Evolutionary conservation across 1,140 invertebrate species (phyloP), one percentile per base, ranked within the genome.

Genomic region (Leptestheria dahalacensis): DNA sequence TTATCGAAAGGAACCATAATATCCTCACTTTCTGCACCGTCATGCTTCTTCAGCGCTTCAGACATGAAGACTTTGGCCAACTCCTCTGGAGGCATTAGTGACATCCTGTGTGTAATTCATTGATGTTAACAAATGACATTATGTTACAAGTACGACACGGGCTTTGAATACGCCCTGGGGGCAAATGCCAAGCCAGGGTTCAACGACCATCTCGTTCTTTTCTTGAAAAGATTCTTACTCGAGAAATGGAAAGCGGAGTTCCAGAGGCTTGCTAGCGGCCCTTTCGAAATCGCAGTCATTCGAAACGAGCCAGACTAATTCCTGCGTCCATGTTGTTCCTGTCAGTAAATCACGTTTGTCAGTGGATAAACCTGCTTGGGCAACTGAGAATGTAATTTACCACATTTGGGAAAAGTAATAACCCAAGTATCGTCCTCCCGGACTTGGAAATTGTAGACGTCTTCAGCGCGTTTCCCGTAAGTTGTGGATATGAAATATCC

Each of bases 1-100:
- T 79, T 74, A 56, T 85, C 81, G 3, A 88, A 77, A 0, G 83
- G 28, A 3, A 33, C 26, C 25, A 55, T 15, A 4, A 26, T 20
- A 2, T 23, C 25, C n/a, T 18, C 11, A 50, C 11, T 18, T 18
- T 20, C 9, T 0, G n/a, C 33, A 11, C 33, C 33, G 15, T 29
- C 53, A 25, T 9, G 18, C 18, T 24, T 26, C 3, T 54, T 28
- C 52, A 24, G 2, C 18, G 52, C 10, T 54, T 54, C 24, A 24
- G 24, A 15, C 33, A 15, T 9, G 33, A 15, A 41, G 15, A 15
- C 6, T 41, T 41, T 15, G 6, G 6, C 33, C 6, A 15, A 15
- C 6, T 6, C 33, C 15, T 41, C 33, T 41, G 33, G 33, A 41
- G 33, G 6, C 6, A 41, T 41, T 15, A 41, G 15, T 9, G 33